A percentile compares a stretch with the other conserved stretches of the same genome.
phyloP scores from a whole-genome alignment of 2,113 vertebrate species.

The Pseudopodoces humilis region DNA sequence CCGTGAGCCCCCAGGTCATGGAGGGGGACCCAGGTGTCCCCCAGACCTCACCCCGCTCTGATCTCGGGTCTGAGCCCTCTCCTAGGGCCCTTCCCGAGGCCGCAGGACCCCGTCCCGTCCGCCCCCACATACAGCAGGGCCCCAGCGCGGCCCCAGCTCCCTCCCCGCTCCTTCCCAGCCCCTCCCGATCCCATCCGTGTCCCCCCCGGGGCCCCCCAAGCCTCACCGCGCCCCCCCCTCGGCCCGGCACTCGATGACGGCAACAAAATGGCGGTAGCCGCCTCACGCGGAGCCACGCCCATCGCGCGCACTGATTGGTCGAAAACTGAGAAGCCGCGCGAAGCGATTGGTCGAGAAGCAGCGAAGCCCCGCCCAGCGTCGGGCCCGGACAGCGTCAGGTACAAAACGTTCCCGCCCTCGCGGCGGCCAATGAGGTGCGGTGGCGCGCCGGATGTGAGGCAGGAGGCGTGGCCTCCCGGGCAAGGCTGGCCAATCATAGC shows the following conservation, averaged over 20 bases:
- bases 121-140: neutral
- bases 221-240: neutral
- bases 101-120: neutral
- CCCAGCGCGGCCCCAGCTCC: no score
- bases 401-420: neutral
- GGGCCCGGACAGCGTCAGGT: fast-evolving
- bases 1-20: neutral
- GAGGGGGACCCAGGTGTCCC: neutral
- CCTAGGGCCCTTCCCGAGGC: neutral
- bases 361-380: neutral
- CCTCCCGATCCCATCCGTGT: neutral
- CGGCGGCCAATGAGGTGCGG: neutral
- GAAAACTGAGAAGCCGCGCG: no score
- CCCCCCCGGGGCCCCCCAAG: fast-evolving
- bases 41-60: no score
- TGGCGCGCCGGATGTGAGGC: neutral
- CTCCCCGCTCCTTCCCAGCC: neutral
- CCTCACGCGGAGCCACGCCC: neutral
- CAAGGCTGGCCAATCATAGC: fast-evolving
- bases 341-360: fast-evolving
- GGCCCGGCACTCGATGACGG: neutral
- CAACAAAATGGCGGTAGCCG: neutral
- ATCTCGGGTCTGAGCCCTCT: neutral
- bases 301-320: neutral
- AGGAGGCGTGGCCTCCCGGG: fast-evolving